Evolutionary conservation across 2,888 invertebrate species (phyloP), one percentile per base, ranked within the genome.

Genomic region (Ophioninae sp.): DNA sequence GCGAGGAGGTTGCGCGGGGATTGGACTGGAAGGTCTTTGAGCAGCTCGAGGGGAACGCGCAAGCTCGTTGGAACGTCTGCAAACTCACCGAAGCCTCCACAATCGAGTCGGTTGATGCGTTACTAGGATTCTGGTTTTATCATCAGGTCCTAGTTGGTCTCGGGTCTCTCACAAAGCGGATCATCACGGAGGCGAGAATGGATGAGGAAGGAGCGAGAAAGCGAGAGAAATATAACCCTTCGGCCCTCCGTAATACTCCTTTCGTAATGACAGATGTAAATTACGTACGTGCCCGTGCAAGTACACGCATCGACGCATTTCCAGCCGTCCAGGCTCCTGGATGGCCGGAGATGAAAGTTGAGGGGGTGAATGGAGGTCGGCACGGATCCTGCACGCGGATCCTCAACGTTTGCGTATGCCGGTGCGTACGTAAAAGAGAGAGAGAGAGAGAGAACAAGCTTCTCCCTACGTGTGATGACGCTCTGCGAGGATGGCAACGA

Each of bases 231-330:
- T 68, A 37, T 62, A 30, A 30, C 59, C 21, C 44, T 21, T 72
- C 70, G 41, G 72, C n/a, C 37, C 68, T 41, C 67, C 68, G 39
- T 68, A 65, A 80, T 75, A 67, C 62, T 57, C 81, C 87, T 89
- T 88, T 88, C 90, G 89, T 91, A 92, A 91, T 91, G 92, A 92
- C 91, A 92, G 91, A 92, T 92, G 92, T 92, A 92, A 92, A 92
- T 92, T 92, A 92, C 92, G 91, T 89, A 90, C 89, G 91, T 91
- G 90, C 91, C 56, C 79, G 77, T 80, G 68, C 85, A 80, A 77
- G 75, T 81, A 82, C 82, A 86, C 85, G 86, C 82, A 85, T 81
- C 86, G 79, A 79, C 73, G 85, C 75, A 81, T 84, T 79, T 84
- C 68, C 77, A 78, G n/a, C 70, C 39, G 23, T 44, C 30, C 30